Evolutionary conservation across 2,797 vertebrate species (phyloP).

Genomic region (Sebastes kiyomatsui): DNA sequence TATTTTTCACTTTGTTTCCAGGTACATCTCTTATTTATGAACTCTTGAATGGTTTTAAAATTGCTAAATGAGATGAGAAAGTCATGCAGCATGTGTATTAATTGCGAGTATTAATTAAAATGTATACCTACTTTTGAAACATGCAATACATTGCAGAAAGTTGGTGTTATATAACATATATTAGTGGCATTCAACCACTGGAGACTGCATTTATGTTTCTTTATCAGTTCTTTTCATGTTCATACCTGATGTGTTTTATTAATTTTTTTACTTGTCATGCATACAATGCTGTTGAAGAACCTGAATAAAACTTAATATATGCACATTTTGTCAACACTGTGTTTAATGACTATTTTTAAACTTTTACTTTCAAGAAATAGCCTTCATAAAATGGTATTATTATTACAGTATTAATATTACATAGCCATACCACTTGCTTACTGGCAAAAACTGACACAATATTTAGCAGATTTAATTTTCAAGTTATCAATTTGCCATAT

Average conservation of each 20-base stretch:
- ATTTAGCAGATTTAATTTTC: not conserved
- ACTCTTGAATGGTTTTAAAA: slow-evolving; percentile 30
- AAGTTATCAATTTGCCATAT: not conserved
- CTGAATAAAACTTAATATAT: slow-evolving; percentile 76
- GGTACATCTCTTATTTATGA: slow-evolving; percentile 63
- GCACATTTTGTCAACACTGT: slow-evolving; percentile 4
- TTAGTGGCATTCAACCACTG: slow-evolving; percentile 42
- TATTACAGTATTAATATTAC: not conserved
- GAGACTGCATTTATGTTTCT: slow-evolving; percentile 42
- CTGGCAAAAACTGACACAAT: not conserved
- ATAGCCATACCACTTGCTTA: not conserved
- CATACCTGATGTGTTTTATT: slow-evolving; percentile 50
- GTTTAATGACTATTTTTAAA: not conserved
- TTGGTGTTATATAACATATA: slow-evolving; percentile 4
- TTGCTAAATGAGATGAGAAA: slow-evolving; percentile 19
- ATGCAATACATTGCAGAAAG: slow-evolving; percentile 18
- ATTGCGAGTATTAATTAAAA: slow-evolving; percentile 31
- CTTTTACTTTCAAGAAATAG: not conserved
- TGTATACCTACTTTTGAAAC: slow-evolving; percentile 55
- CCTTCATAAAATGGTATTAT: not conserved
- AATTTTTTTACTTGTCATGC: slow-evolving; percentile 46
- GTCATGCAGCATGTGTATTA: slow-evolving; percentile 8
- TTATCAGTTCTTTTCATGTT: slow-evolving; percentile 25
- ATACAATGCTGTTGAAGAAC: slow-evolving; percentile 52
- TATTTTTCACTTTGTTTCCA: slow-evolving; percentile 23